phyloP scores from a whole-genome alignment of 2,113 vertebrate species.

The Podocnemis expansa region DNA sequence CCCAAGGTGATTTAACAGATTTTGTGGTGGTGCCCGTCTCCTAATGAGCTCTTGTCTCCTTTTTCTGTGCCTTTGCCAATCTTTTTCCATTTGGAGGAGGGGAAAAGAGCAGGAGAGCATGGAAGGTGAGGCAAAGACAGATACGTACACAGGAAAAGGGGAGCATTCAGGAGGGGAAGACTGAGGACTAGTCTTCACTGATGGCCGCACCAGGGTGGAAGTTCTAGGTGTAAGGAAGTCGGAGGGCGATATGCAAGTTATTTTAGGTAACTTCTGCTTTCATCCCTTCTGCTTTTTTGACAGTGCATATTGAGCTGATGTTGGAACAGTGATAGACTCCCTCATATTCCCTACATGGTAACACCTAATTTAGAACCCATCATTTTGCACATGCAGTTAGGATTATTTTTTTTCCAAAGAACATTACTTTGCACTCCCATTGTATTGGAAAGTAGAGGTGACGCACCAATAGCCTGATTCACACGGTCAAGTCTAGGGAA shows the following conservation, averaged over 20 bases:
- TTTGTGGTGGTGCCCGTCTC: background rate
- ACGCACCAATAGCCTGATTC: background rate
- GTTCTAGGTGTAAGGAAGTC: no score
- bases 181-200: background rate
- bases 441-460: background rate
- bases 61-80: background rate
- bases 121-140: background rate
- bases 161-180: background rate
- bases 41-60: background rate
- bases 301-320: no score
- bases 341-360: no score
- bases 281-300: no score
- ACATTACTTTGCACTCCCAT: no score
- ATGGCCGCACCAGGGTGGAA: no score
- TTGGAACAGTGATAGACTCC: no score
- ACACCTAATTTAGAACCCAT: no score
- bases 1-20: background rate
- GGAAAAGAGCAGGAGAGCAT: background rate
- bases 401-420: no score
- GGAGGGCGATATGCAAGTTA: no score
- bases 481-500: background rate
- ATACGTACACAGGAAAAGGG: background rate
- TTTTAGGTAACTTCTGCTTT: no score
- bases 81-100: accelerated
- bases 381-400: no score